A percentile compares a stretch with the other conserved stretches of the same genome.
These are phyloP conservation scores for Gila robusta DNA, from an alignment of 2,797 vertebrate species.

Conservation along the genomic window DNA sequence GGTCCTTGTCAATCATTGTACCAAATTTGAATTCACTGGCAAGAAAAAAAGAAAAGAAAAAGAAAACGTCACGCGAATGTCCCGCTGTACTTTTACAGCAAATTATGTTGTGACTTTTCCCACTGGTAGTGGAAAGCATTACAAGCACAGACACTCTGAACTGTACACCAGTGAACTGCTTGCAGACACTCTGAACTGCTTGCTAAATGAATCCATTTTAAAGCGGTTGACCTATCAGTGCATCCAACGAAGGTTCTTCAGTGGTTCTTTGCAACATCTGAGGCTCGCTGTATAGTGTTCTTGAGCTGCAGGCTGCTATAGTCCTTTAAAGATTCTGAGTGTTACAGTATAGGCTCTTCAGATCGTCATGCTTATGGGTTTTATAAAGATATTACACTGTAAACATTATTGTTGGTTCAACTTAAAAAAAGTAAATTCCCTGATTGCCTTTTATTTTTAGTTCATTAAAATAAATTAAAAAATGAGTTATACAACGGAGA, in stretches of 20 bases:
- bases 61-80: constrained; percentile 77
- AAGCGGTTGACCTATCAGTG: constrained; percentile 17
- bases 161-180: constrained; percentile 19
- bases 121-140: not conserved
- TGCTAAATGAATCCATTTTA: constrained; percentile 6
- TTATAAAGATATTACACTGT: not conserved
- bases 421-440: no score
- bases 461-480: no score
- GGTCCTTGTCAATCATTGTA: constrained; percentile 75
- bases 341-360: not conserved
- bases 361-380: not conserved
- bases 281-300: not conserved
- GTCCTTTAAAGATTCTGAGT: not conserved
- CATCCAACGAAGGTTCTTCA: not conserved
- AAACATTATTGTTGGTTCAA: no score
- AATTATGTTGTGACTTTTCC: constrained; percentile 57
- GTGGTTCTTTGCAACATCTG: not conserved
- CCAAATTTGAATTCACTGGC: constrained; percentile 69
- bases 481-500: no score
- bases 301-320: not conserved
- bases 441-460: no score
- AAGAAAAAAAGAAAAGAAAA: constrained; percentile 9
- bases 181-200: not conserved
- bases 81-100: constrained; percentile 68
- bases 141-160: not conserved